Conservation (phyloP, 92 coral and sea anemone genomes). For the Palythoa caribaeorum region DNA sequence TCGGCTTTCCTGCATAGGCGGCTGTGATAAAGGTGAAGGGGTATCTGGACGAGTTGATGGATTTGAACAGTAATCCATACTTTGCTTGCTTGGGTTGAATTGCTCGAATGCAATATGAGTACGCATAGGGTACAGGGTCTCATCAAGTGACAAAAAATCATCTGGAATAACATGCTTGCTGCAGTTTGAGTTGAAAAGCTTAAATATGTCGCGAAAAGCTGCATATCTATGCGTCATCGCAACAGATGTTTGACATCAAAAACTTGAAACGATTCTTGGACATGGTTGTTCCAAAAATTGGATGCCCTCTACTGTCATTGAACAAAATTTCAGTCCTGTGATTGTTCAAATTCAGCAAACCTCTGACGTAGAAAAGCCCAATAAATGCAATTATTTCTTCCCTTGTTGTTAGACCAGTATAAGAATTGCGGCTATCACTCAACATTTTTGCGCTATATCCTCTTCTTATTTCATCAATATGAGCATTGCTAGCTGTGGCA, state of each 20-base stretch:
- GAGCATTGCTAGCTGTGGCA: neutral
- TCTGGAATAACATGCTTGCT: neutral
- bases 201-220: neutral
- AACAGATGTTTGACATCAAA: constrained; percentile 16
- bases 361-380: neutral
- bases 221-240: neutral
- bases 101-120: constrained; percentile 15
- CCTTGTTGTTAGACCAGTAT: neutral
- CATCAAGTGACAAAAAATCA: neutral
- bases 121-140: neutral
- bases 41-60: neutral
- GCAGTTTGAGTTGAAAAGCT: neutral
- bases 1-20: neutral
- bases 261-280: neutral
- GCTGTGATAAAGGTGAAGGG: constrained; percentile 13
- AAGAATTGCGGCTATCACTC: constrained; percentile 9
- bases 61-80: neutral
- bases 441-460: neutral
- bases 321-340: neutral
- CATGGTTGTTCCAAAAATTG: neutral
- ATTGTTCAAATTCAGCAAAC: constrained; percentile 2
- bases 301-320: constrained; percentile 13
- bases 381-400: neutral
- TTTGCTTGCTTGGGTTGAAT: constrained; percentile 7
- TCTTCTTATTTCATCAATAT: neutral